Evolutionary conservation across 1,140 invertebrate genomes (phyloP), one percentile per base, ranked within the genome.

Genomic region (Drosophila parvula): DNA sequence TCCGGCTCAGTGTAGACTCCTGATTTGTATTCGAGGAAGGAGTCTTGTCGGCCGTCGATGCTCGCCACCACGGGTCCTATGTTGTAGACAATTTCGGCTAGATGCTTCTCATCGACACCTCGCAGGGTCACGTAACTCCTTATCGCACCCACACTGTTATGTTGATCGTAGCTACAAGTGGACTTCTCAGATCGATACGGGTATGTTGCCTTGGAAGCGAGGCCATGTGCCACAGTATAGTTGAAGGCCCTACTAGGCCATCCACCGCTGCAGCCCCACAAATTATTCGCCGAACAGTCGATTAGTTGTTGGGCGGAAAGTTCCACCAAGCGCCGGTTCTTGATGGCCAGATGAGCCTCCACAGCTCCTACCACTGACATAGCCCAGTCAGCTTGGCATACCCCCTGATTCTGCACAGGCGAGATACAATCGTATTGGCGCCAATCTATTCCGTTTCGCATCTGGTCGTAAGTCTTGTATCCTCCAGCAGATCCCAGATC

Each of bases 231-330:
- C 81, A 94, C 95, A 47, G 98, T 94, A 90, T 98, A 98, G 47
- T 94, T 86, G 89, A 97, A 96, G 11, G 95, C 95, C 48, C 94
- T 9, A 1, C 18, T 94, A 94, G 97, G 96, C 5, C 96, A 91
- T 65, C 97, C 97, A 67, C 97, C 97, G 58, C 95, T 93, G 84
- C 97, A 98, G 9, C 97, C 97, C 74, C n/a, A n/a, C n/a, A 96
- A 92, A 91, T 98, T 98, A 7, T 95, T 96, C 32, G 4, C 2
- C 4, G 96, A 96, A 81, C 97, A 98, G 92, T 98, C 98, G 3
- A 98, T 93, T 10, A 98, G 92, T 86, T 98, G 98, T 92, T 98
- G 97, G 92, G 98, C 97, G 73, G 96, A 97, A 0, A 99, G 93
- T 3, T 96, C 96, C 1, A 97, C 93, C 2, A 98, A 92, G 56